Conservation (phyloP, 1,140 invertebrate genomes). For the Euglossa dilemma region DNA sequence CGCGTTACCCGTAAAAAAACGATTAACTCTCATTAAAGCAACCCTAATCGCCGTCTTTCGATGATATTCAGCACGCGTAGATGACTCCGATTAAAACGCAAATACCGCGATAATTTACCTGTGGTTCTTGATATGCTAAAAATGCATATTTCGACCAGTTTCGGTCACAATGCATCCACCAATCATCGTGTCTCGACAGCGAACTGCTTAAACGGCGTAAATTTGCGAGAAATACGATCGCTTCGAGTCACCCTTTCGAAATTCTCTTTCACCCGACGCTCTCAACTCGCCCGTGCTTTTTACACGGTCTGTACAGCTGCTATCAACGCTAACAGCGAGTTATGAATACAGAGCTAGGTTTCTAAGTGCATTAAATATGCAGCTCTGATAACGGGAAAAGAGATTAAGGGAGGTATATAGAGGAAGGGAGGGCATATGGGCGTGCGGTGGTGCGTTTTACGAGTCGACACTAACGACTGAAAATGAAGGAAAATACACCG, state of each 20-base stretch:
- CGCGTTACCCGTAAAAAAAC: no score
- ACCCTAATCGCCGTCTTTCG: no score
- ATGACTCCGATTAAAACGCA: no score
- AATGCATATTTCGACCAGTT: no score
- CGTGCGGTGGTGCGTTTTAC: slow-evolving; percentile 55
- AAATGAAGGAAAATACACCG: slow-evolving; percentile 58
- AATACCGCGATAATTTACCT: no score
- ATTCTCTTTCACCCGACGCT: slow-evolving; percentile 40
- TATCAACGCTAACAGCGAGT: slow-evolving; percentile 65
- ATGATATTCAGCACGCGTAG: no score
- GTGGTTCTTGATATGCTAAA: no score
- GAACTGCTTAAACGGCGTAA: no score
- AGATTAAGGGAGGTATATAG: slow-evolving; percentile 59
- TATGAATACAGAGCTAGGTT: slow-evolving; percentile 66
- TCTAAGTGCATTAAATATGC: slow-evolving; percentile 70
- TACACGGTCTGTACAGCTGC: slow-evolving; percentile 38
- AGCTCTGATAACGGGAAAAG: slow-evolving; percentile 61
- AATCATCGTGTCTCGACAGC: no score
- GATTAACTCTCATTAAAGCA: no score
- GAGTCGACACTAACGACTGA: slow-evolving; percentile 62
- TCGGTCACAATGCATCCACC: no score
- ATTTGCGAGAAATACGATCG: slow-evolving; percentile 16
- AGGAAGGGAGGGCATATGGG: neutral
- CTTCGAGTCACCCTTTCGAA: slow-evolving; percentile 14
- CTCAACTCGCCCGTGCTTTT: slow-evolving; percentile 58